These are phyloP conservation scores for Heliconius ismenius DNA, from an alignment of 2,888 invertebrate species.

Conservation along the genomic window DNA sequence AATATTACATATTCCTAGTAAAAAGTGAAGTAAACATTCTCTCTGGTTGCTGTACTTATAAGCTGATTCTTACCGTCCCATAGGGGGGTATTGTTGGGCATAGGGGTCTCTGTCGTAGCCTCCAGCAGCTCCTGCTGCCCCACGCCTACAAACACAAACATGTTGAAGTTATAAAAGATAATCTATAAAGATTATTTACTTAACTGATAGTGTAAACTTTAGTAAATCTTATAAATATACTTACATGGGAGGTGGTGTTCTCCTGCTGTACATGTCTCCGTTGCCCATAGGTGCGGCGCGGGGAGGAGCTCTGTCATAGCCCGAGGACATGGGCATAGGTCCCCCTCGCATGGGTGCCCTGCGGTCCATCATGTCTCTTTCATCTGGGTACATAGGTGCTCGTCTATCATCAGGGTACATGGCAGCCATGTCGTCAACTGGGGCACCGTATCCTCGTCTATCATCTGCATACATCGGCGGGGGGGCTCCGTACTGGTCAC, in stretches of 20 bases:
- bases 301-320: constrained; percentile 66
- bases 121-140: constrained; percentile 64
- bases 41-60: constrained; percentile 41
- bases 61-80: constrained; percentile 72
- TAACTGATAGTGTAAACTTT: no score
- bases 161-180: not conserved
- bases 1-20: constrained; percentile 28
- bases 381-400: constrained; percentile 67
- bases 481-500: constrained; percentile 68
- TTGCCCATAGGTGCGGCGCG: constrained; percentile 65
- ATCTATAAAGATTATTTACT: not conserved
- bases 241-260: constrained; percentile 69
- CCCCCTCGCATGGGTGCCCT: constrained; percentile 59
- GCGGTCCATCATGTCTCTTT: constrained; percentile 69
- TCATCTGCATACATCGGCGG: constrained; percentile 61
- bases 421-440: constrained; percentile 51
- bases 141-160: constrained; percentile 63
- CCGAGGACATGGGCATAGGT: constrained; percentile 55
- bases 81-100: constrained; percentile 74
- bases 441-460: constrained; percentile 54
- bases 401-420: constrained; percentile 60
- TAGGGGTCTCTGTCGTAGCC: constrained; percentile 78
- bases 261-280: constrained; percentile 78
- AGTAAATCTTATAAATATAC: constrained; percentile 43
- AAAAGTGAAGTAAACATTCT: constrained; percentile 32